Conservation (phyloP, 2,797 vertebrate genomes). For the Gymnoscopelus microlampas region DNA sequence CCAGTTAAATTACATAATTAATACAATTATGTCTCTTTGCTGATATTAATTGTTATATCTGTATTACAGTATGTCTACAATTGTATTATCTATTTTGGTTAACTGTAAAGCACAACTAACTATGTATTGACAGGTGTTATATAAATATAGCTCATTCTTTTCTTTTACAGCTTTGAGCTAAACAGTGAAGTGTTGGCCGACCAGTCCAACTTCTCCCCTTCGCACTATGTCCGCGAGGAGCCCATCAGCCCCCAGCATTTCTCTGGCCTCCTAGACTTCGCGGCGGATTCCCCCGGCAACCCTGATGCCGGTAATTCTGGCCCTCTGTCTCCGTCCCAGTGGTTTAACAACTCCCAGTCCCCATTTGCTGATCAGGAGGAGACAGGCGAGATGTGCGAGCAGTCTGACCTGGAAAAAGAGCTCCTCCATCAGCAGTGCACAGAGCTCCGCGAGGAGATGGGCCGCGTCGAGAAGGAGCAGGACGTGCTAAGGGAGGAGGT, state of each 20-base stretch:
- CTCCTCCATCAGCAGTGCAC: constrained; percentile 76
- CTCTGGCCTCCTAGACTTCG: constrained; percentile 13
- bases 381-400: constrained; percentile 50
- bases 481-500: constrained; percentile 77
- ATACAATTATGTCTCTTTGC: too few relatives aligned
- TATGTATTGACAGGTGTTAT: too few relatives aligned
- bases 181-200: constrained; percentile 75
- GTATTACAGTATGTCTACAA: too few relatives aligned
- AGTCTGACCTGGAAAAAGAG: constrained; percentile 63
- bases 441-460: constrained; percentile 79
- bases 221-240: constrained; percentile 53
- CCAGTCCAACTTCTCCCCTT: constrained; percentile 68
- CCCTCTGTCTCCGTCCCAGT: constrained; percentile 46
- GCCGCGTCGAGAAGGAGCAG: constrained; percentile 75
- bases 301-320: constrained; percentile 6
- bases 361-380: constrained; percentile 33
- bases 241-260: background rate
- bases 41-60: too few relatives aligned
- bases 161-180: constrained; percentile 67
- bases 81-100: too few relatives aligned
- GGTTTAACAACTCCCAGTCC: constrained; percentile 52
- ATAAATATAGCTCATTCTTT: background rate
- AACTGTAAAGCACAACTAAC: too few relatives aligned
- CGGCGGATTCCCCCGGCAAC: background rate
- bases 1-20: background rate